Base-by-base conservation (phyloP, 2,113 vertebrate genomes). In the Nicator chloris region DNA sequence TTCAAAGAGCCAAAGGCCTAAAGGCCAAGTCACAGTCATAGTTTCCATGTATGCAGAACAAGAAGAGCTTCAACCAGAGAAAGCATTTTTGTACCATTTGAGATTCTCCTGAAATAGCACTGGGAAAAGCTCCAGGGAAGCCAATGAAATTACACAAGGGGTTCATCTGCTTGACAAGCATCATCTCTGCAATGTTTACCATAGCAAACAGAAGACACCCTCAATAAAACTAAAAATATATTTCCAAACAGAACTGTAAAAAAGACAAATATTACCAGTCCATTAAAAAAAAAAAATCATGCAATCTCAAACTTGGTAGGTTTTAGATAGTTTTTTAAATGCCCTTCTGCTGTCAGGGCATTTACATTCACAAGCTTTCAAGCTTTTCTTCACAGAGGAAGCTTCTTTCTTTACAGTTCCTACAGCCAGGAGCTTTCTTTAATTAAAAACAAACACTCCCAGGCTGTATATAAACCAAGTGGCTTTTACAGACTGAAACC, bases 61-160 rank as follows among this genome's bases (percentile, higher is more conserved):
- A 42, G 76, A 56, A 73, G 26, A 69, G 37, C 60, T 59, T 35
- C 37, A 26, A 64, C 37, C n/a, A 85, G 40, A 66, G 78, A 88
- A 72, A 68, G 54, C 14, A 65, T 80, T 93, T 94, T 64, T 72
- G 63, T 33, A 68, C 18, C 59, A 63, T 65, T 82, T 80, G 71
- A 85, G 53, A 92, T 76, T 54, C 33, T 77, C 76, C 66, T 80
- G 50, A 95, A 94, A 96, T 70, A 90, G 54, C 54, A 44, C 54
- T 30, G 35, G 56, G 88, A 94, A 88, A 83, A 92, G 68, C 54
- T 94, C 71, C 54, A 92, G 82, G 68, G 90, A 88, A 93, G 50
- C 49, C 82, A 88, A 39, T 26, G 54, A 88, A 92, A 86, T 92
- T 83, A 73, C 66, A 77, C 44, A 70, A 63, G 57, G 49, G 66